A percentile compares a stretch with the other conserved stretches of the same genome.
These are phyloP conservation scores for Laticauda laticaudata DNA, from an alignment of 2,113 vertebrate genomes.

Conservation along the genomic window DNA sequence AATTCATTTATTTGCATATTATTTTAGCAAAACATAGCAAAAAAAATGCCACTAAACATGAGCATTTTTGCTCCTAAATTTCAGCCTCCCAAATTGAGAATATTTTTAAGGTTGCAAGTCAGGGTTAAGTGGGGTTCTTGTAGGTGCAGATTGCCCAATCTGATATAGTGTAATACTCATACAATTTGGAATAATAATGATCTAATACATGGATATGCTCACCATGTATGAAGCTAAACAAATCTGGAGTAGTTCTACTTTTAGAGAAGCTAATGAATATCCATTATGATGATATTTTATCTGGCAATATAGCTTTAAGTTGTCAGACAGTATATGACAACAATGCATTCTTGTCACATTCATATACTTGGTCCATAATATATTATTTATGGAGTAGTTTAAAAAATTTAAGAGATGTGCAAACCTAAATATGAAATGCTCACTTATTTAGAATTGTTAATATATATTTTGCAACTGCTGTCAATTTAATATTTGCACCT, in stretches of 20 bases:
- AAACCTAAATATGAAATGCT: conserved; percentile 1
- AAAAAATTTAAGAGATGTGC: not conserved
- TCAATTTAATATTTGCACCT: conserved; percentile 25
- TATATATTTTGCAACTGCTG: not conserved
- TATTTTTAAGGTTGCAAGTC: not conserved
- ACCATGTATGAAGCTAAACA: not conserved
- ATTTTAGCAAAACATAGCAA: not conserved
- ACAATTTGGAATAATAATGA: not conserved
- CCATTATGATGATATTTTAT: not conserved
- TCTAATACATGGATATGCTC: not conserved
- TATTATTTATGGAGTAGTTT: not conserved
- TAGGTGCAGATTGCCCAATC: not conserved
- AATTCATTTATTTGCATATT: not conserved
- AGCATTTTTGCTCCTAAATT: not conserved
- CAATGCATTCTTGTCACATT: not conserved
- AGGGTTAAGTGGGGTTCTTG: not conserved
- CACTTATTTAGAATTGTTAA: conserved; percentile 4
- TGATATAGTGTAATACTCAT: not conserved
- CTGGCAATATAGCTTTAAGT: not conserved
- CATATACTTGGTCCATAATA: not conserved
- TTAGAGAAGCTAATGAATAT: not conserved
- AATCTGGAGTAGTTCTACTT: not conserved
- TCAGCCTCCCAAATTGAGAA: not conserved
- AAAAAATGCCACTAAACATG: not conserved
- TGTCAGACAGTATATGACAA: not conserved